A percentile compares a stretch with the other conserved stretches of the same genome.
These are phyloP conservation scores for Chouioia cunea DNA, from an alignment of 2,888 invertebrate genomes.

Conservation along the genomic window DNA sequence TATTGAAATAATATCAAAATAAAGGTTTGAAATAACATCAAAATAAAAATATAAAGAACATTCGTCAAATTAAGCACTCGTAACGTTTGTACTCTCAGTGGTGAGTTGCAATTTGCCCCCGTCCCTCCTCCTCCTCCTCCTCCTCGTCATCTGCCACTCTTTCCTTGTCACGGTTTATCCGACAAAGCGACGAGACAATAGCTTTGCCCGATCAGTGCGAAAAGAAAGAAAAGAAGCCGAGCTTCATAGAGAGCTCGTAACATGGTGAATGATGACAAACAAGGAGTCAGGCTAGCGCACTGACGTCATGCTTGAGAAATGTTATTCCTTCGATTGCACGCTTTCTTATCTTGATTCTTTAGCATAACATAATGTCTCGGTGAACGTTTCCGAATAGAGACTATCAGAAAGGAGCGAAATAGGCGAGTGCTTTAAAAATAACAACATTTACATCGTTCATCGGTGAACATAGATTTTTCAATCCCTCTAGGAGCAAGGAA, in stretches of 20 bases:
- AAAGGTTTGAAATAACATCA: neutral
- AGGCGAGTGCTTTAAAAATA: no score
- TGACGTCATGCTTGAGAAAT: slow-evolving; percentile 31
- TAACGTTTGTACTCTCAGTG: slow-evolving; percentile 5
- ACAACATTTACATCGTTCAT: no score
- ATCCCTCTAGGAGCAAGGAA: no score
- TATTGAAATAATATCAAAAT: no score
- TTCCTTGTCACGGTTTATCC: slow-evolving; percentile 8
- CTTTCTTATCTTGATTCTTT: slow-evolving; percentile 17
- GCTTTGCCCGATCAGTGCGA: slow-evolving; percentile 18
- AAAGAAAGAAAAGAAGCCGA: slow-evolving; percentile 9
- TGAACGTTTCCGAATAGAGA: slow-evolving; percentile 8
- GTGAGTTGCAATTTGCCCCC: slow-evolving; percentile 9
- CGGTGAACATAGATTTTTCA: no score
- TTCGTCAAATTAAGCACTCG: neutral
- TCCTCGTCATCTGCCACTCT: slow-evolving; percentile 1
- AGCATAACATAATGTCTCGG: neutral
- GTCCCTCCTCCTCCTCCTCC: no score
- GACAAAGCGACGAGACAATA: slow-evolving; percentile 18
- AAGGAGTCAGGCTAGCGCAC: neutral
- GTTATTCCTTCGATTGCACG: slow-evolving; percentile 26
- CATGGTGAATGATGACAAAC: slow-evolving; percentile 27
- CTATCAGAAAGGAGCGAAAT: neutral
- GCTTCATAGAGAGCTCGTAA: neutral
- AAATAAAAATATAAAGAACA: slow-evolving; percentile 6